These are phyloP conservation scores for Alloscopus bannaensis DNA, from an alignment of 2,888 invertebrate species.

Conservation along the genomic window DNA sequence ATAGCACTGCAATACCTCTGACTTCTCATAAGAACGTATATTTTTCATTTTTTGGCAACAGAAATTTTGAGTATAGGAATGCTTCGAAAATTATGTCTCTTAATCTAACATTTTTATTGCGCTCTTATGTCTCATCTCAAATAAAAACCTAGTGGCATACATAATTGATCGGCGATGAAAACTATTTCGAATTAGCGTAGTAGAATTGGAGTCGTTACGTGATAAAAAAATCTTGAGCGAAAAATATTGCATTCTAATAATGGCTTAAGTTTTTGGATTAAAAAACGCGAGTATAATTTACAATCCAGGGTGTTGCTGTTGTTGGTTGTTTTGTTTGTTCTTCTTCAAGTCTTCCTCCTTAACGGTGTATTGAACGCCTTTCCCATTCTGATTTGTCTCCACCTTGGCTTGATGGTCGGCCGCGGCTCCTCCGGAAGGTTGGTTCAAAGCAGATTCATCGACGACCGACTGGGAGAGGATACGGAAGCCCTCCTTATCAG, in stretches of 20 bases:
- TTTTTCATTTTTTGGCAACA: slow-evolving; percentile 56
- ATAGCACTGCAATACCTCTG: background rate
- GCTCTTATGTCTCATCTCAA: too few relatives aligned
- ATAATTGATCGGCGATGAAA: too few relatives aligned
- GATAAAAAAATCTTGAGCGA: too few relatives aligned
- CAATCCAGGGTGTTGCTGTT: slow-evolving; percentile 42
- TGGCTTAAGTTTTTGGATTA: background rate
- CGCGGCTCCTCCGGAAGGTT: slow-evolving; percentile 36
- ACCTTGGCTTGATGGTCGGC: slow-evolving; percentile 61
- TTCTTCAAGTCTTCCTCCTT: slow-evolving; percentile 65
- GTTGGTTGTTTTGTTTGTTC: slow-evolving; percentile 11
- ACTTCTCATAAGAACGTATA: slow-evolving; percentile 44
- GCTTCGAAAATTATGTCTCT: slow-evolving; percentile 30
- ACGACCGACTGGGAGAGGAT: slow-evolving; percentile 59
- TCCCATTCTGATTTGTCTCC: slow-evolving; percentile 56
- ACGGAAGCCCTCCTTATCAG: slow-evolving; percentile 65
- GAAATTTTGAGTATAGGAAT: slow-evolving; percentile 13
- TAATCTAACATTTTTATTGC: too few relatives aligned
- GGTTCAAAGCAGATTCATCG: slow-evolving; percentile 22
- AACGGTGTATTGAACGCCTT: slow-evolving; percentile 63
- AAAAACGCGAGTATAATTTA: slow-evolving; percentile 19
- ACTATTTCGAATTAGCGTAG: too few relatives aligned
- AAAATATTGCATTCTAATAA: too few relatives aligned
- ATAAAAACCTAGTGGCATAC: too few relatives aligned
- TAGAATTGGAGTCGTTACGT: too few relatives aligned